Evolutionary conservation across 2,797 vertebrate species (phyloP).

Genomic region (Knipowitschia caucasica): DNA sequence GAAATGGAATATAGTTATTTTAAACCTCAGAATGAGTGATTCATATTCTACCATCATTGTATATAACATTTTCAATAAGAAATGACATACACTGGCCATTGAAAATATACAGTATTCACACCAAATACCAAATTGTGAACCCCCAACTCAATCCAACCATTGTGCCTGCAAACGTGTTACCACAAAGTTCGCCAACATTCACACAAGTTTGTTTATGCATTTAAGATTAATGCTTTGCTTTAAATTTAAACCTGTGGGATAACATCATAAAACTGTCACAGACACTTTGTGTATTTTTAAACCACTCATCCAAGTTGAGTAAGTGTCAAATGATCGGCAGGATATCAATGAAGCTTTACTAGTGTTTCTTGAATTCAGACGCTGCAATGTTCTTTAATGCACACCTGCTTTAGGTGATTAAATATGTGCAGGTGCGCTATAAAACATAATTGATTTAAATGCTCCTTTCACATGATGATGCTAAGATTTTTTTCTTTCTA

Average conservation of each 20-base stretch:
- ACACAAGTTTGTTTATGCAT: slow-evolving; percentile 1
- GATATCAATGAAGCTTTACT: slow-evolving; percentile 17
- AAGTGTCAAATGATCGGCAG: slow-evolving; percentile 8
- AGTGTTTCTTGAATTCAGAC: slow-evolving; percentile 22
- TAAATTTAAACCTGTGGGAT: background rate
- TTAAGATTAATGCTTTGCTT: background rate
- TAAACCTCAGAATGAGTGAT: background rate
- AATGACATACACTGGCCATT: background rate
- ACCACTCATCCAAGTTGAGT: background rate
- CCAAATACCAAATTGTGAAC: background rate
- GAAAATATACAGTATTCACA: background rate
- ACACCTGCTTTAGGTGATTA: slow-evolving; percentile 64
- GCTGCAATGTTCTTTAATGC: slow-evolving; percentile 39
- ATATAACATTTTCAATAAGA: background rate
- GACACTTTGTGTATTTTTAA: slow-evolving; percentile 1
- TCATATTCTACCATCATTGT: background rate
- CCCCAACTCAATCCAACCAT: background rate
- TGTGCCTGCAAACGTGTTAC: background rate
- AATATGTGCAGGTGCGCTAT: slow-evolving; percentile 70
- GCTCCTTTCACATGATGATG: slow-evolving; percentile 27
- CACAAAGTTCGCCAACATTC: background rate
- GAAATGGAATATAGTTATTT: background rate
- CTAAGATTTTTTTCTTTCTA: slow-evolving; percentile 12
- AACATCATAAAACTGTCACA: background rate
- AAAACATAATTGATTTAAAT: slow-evolving; percentile 28